phyloP scores from a whole-genome alignment of 2,797 vertebrate species.

The Leptatherina wallacei region DNA sequence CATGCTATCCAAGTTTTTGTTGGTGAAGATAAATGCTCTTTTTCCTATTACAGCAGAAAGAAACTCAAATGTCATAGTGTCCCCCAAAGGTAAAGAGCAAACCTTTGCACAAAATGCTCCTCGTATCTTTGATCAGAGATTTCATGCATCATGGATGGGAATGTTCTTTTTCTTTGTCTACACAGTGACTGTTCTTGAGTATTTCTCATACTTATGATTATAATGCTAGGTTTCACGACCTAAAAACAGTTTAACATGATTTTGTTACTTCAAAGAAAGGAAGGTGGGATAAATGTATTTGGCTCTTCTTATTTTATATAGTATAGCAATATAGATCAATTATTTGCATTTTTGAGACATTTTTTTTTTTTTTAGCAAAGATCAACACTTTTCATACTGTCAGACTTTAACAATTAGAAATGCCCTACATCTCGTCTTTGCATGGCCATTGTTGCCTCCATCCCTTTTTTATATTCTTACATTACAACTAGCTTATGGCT shows the following conservation, averaged over 20 bases:
- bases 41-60: neutral
- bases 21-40: neutral
- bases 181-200: neutral
- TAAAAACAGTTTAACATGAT: neutral
- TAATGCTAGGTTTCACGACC: neutral
- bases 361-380: neutral
- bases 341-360: too few species aligned
- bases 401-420: neutral
- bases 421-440: neutral
- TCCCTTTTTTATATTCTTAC: neutral
- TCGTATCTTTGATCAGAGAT: slow-evolving; percentile 2
- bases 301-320: too few species aligned
- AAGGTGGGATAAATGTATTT: neutral
- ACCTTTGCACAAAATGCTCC: slow-evolving; percentile 16
- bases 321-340: too few species aligned
- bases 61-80: slow-evolving; percentile 6
- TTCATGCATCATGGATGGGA: neutral
- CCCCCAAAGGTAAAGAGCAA: slow-evolving; percentile 15
- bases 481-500: neutral
- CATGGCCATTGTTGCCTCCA: neutral
- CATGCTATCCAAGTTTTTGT: neutral
- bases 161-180: slow-evolving; percentile 20
- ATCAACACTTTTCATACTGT: neutral
- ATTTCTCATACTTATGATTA: neutral
- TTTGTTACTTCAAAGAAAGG: neutral